Percentiles rank a stretch among this genome's conserved stretches.
Evolutionary conservation across 2,113 vertebrate species (phyloP).

Genomic region (Ardeotis arabs): DNA sequence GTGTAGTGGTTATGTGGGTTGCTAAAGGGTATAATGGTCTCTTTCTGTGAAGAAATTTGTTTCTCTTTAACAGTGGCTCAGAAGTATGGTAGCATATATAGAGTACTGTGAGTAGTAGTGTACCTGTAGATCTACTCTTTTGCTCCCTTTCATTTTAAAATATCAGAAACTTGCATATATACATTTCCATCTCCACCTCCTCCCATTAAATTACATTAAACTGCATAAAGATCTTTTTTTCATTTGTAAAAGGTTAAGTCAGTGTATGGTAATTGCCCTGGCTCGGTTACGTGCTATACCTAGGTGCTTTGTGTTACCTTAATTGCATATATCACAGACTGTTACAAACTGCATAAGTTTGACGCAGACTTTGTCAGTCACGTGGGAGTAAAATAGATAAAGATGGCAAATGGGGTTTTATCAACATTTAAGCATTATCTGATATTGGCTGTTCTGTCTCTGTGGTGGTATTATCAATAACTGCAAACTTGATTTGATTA

Average conservation of each 20-base stretch:
- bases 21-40: background rate
- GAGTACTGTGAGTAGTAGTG: background rate
- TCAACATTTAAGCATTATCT: background rate
- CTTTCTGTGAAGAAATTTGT: background rate
- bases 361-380: background rate
- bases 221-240: background rate
- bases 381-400: background rate
- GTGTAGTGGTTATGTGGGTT: background rate
- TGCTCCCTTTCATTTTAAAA: background rate
- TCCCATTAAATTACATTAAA: background rate
- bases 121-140: background rate
- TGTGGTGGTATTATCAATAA: background rate
- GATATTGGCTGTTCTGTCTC: background rate
- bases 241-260: background rate
- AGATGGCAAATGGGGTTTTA: background rate
- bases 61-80: fast-evolving
- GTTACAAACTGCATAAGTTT: background rate
- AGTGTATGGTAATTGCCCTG: background rate
- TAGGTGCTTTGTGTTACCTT: background rate
- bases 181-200: background rate
- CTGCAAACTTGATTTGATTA: background rate
- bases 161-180: background rate
- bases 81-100: fast-evolving
- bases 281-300: background rate
- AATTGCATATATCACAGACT: background rate